Evolutionary conservation across 2,888 invertebrate species (phyloP), one percentile per base, ranked within the genome.

Genomic region (Gymnoscelis rufifasciata): DNA sequence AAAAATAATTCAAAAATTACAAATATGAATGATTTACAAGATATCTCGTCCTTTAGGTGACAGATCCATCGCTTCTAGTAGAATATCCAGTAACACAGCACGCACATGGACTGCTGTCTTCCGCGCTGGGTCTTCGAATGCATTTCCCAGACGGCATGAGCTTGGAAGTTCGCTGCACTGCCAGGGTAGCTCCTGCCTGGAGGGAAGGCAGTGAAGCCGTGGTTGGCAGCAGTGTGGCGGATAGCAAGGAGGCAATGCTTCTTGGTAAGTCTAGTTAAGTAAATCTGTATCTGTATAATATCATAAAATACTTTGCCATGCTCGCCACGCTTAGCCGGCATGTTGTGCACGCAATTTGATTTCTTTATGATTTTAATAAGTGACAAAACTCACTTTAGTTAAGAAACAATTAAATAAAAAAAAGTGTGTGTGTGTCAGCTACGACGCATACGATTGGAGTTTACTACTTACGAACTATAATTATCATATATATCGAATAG

Each of bases 211-310:
- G 88, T 54, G 87, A 88, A 39, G 87, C 87, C 1, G 87, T 88
- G 0, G 79, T 87, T 0, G 87, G 84, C 3, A 84, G 82, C 60
- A 81, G 83, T 50, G 67, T 88, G 0, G 83, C 84, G 37, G 88
- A 87, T 47, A 87, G 87, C 60, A 88, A 87, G 53, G 87, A 88
- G 52, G 88, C 88, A 42, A 86, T 88, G 87, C 56, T 88, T 45
- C 69, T 87, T 57, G 87, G 87, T 87, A 53, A 73, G 68, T 50
- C 3, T 7, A 15, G 6, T 11, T 30, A 26, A 6, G 26, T 19
- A 19, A 1, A 26, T 26, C 5, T n/a, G n/a, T n/a, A n/a, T n/a
- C n/a, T n/a, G n/a, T n/a, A n/a, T n/a, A n/a, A n/a, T n/a, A n/a
- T n/a, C n/a, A n/a, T n/a, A n/a, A n/a, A n/a, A n/a, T n/a, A n/a